Percentiles rank a stretch among this genome's conserved stretches.
These are phyloP conservation scores for Mormyrus iriodes DNA, from an alignment of 2,113 vertebrate genomes.

Conservation along the genomic window DNA sequence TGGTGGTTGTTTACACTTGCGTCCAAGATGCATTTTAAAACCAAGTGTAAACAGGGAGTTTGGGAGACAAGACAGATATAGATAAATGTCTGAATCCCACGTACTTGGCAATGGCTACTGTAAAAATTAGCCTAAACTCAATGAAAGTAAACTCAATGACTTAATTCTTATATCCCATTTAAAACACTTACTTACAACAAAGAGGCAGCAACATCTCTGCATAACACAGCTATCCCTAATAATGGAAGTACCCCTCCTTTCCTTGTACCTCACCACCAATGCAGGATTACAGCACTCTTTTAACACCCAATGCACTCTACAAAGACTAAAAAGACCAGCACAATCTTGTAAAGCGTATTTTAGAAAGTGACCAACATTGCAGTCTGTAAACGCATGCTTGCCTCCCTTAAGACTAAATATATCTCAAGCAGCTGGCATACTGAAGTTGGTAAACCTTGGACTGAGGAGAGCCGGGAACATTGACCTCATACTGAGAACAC, in stretches of 20 bases:
- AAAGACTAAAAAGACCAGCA: not conserved
- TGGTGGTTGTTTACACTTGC: no score
- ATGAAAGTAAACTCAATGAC: not conserved
- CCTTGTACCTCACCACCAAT: not conserved
- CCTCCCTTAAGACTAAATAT: not conserved
- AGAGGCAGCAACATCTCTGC: not conserved
- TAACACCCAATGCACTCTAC: not conserved
- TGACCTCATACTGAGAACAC: not conserved
- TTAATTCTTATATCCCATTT: not conserved
- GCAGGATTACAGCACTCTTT: not conserved
- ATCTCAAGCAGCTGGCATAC: not conserved
- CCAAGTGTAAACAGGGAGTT: no score
- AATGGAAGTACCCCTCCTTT: not conserved
- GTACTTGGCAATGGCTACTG: not conserved
- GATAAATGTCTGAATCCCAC: not conserved
- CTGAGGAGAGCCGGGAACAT: not conserved
- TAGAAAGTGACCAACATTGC: not conserved
- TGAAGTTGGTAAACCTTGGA: not conserved
- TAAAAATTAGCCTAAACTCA: not conserved
- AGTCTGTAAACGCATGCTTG: not conserved
- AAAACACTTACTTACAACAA: not conserved
- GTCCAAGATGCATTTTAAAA: no score
- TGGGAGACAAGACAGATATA: not conserved
- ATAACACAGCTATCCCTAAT: not conserved
- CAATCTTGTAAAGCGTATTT: not conserved